Percentiles rank a stretch among this genome's conserved stretches.
Evolutionary conservation across 2,113 vertebrate species (phyloP).

Genomic region (Rana temporaria): DNA sequence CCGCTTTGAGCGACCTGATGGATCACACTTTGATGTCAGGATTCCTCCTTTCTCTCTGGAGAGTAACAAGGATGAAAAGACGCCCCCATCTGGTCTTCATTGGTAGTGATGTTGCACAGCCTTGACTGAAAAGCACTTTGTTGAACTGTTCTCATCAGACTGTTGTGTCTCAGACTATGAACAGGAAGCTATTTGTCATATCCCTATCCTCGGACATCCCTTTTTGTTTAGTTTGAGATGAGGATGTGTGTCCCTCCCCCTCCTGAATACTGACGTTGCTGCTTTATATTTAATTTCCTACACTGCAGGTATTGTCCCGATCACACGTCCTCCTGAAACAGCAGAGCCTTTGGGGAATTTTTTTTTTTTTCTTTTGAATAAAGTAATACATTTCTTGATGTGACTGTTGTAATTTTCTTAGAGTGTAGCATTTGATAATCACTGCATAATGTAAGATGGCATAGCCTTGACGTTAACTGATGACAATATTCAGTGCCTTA

Average conservation of each 20-base stretch:
- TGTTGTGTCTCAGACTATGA: not conserved
- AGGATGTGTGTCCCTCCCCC: not conserved
- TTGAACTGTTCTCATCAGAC: conserved; percentile 28
- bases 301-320: conserved; percentile 15
- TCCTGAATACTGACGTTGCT: conserved; percentile 33
- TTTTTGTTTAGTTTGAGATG: conserved; percentile 9
- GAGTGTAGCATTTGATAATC: not conserved
- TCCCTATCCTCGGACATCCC: conserved; percentile 60
- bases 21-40: conserved; percentile 95
- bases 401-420: not conserved
- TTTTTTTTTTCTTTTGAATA: conserved; percentile 34
- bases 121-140: conserved; percentile 32
- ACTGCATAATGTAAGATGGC: not conserved
- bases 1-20: conserved; percentile 93
- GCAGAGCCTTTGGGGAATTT: conserved; percentile 11
- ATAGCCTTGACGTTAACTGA: not conserved
- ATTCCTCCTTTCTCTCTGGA: conserved; percentile 98
- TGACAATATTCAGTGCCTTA: too few species aligned
- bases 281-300: conserved; percentile 13
- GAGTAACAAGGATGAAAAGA: conserved; percentile 98
- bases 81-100: conserved; percentile 93
- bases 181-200: not conserved
- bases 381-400: conserved; percentile 26
- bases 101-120: conserved; percentile 73
- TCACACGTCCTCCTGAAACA: not conserved